These are phyloP conservation scores for Hypolimnas misippus DNA, from an alignment of 2,888 invertebrate genomes.

Conservation along the genomic window DNA sequence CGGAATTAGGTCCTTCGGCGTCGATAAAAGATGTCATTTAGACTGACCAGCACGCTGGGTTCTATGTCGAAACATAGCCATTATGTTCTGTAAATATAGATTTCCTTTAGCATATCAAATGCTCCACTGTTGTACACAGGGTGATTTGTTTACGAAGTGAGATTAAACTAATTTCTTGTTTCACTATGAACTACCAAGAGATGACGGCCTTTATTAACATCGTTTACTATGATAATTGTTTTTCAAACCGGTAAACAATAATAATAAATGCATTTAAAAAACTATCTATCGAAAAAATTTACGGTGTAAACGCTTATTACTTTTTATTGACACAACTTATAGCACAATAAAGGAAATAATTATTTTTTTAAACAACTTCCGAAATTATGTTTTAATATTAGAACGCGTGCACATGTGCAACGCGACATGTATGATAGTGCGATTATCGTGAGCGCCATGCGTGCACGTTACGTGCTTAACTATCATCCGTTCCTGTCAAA, in stretches of 20 bases:
- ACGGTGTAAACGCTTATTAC: slow-evolving; percentile 18
- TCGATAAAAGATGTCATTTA: no score
- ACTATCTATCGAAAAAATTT: slow-evolving; percentile 11
- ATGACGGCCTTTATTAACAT: slow-evolving; percentile 21
- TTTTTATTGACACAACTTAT: slow-evolving; percentile 47
- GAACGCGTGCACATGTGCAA: not conserved
- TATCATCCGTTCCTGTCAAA: no score
- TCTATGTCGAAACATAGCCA: slow-evolving; percentile 11
- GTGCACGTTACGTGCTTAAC: not conserved
- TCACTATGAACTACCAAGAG: slow-evolving; percentile 16
- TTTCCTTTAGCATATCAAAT: slow-evolving; percentile 47
- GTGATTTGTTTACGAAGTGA: slow-evolving; percentile 61
- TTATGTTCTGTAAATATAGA: slow-evolving; percentile 42
- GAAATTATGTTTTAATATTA: slow-evolving; percentile 12
- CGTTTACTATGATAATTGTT: not conserved
- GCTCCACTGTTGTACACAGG: slow-evolving; percentile 59
- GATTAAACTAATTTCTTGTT: slow-evolving; percentile 48
- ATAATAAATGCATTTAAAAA: slow-evolving; percentile 10
- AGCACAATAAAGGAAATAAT: slow-evolving; percentile 53
- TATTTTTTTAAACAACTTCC: slow-evolving; percentile 49
- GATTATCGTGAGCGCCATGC: not conserved
- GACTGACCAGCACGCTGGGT: not conserved
- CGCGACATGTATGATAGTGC: not conserved
- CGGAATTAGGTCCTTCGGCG: no score
- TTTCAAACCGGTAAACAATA: slow-evolving; percentile 34